A percentile compares a stretch with the other conserved stretches of the same genome.
Conservation (phyloP, 2,888 invertebrate genomes). For the Mimachlamys varia region DNA sequence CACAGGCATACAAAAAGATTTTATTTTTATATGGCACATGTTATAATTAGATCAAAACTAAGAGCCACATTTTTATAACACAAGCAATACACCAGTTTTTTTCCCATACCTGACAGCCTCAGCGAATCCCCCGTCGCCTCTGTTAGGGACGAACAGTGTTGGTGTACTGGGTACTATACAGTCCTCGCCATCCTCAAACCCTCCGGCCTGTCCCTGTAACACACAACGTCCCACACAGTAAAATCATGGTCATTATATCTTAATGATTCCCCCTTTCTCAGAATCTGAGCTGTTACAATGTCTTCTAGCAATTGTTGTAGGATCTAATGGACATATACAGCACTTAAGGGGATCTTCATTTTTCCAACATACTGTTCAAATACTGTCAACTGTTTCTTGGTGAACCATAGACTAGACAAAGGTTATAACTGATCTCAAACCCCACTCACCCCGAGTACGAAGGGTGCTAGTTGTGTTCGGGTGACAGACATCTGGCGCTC, state of each 20-base stretch:
- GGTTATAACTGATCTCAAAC: constrained; percentile 73
- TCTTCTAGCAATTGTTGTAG: no score
- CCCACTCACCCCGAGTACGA: constrained; percentile 73
- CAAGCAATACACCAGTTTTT: neutral
- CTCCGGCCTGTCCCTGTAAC: constrained; percentile 82
- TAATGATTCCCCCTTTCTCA: no score
- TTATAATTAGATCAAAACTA: no score
- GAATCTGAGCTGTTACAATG: no score
- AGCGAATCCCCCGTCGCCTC: constrained; percentile 93
- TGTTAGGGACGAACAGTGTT: constrained; percentile 90
- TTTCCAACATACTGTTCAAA: no score
- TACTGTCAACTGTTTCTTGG: neutral
- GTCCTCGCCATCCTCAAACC: constrained; percentile 88
- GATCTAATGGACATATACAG: no score
- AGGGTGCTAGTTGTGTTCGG: constrained; percentile 76
- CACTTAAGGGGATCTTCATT: no score
- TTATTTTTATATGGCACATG: no score
- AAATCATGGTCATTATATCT: no score
- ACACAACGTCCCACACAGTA: neutral
- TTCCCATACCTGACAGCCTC: constrained; percentile 87
- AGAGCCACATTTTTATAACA: no score
- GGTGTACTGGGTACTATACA: constrained; percentile 95
- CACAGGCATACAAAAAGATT: no score
- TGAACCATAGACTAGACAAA: constrained; percentile 74
- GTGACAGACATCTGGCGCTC: constrained; percentile 68